Conservation (phyloP, 2,113 vertebrate species). For the Natator depressus region DNA sequence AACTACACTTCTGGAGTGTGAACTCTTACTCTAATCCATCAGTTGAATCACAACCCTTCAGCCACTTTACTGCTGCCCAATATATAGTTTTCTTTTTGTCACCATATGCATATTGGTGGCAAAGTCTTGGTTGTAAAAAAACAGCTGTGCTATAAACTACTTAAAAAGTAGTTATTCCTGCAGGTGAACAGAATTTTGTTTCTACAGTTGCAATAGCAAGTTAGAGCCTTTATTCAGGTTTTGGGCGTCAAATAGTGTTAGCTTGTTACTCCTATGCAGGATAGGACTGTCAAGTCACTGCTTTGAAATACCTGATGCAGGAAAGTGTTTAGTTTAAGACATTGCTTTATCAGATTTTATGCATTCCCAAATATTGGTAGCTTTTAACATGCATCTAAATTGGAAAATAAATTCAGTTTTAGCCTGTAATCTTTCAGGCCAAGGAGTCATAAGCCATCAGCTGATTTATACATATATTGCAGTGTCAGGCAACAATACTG, state of each 20-base stretch:
- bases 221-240: too few species aligned
- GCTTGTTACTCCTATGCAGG: too few species aligned
- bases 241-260: too few species aligned
- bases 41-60: background rate
- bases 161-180: too few species aligned
- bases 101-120: background rate
- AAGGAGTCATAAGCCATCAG: background rate
- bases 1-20: background rate
- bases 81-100: background rate
- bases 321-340: background rate
- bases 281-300: too few species aligned
- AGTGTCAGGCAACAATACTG: background rate
- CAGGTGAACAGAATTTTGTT: too few species aligned
- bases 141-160: too few species aligned
- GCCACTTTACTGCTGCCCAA: background rate
- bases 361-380: background rate
- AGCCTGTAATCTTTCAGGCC: background rate
- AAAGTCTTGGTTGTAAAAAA: background rate
- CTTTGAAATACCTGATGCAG: background rate
- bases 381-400: background rate
- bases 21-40: background rate
- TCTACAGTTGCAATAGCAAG: too few species aligned
- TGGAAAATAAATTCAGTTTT: background rate
- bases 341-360: background rate
- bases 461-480: accelerated